phyloP scores from a whole-genome alignment of 2,888 invertebrate species.

The Chrysolina oricalcia region DNA sequence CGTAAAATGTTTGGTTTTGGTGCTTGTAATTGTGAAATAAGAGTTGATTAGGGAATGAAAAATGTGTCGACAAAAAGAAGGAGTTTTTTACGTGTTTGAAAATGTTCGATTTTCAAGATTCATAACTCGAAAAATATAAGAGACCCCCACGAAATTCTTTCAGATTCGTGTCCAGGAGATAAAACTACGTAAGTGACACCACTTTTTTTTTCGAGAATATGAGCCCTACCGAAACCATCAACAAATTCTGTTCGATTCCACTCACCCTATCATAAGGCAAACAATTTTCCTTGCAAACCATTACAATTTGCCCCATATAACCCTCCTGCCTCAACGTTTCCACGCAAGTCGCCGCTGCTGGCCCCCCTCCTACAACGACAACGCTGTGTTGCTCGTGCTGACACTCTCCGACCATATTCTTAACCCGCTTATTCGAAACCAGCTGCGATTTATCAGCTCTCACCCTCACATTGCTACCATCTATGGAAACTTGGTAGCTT shows the following conservation, averaged over 20 bases:
- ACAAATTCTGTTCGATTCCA: background rate
- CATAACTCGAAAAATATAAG: too few relatives aligned
- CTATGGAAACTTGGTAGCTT: conserved; percentile 80
- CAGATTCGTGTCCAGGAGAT: too few relatives aligned
- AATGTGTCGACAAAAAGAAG: too few relatives aligned
- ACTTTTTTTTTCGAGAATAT: too few relatives aligned
- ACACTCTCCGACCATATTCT: conserved; percentile 75
- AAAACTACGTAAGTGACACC: too few relatives aligned
- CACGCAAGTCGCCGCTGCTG: conserved; percentile 89
- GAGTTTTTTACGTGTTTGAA: too few relatives aligned
- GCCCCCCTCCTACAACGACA: conserved; percentile 91
- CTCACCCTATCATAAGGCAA: conserved; percentile 92
- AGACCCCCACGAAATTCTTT: too few relatives aligned
- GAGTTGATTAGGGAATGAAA: too few relatives aligned
- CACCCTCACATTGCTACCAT: conserved; percentile 80
- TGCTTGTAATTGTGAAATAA: too few relatives aligned
- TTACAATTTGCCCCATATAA: conserved; percentile 85
- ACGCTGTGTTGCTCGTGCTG: conserved; percentile 72
- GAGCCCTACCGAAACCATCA: too few relatives aligned
- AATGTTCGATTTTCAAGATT: too few relatives aligned
- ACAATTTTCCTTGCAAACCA: conserved; percentile 86
- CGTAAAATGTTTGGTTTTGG: too few relatives aligned
- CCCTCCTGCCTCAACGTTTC: conserved; percentile 93
- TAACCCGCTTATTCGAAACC: conserved; percentile 78
- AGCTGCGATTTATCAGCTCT: conserved; percentile 78